Base-by-base conservation (phyloP, 2,113 vertebrate genomes). In the Heptranchias perlo region DNA sequence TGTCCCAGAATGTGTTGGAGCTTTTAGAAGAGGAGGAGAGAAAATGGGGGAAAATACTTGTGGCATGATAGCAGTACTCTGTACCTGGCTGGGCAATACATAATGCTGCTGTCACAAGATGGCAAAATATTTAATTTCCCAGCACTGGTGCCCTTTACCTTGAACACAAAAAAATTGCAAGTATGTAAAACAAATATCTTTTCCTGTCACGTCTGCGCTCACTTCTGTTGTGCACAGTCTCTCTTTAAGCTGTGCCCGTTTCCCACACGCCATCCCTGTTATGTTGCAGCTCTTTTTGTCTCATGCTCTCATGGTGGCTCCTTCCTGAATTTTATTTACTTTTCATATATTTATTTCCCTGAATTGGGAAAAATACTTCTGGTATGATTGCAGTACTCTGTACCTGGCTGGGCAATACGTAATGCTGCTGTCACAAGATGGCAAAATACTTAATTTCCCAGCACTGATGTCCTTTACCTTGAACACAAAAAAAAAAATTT, bases 261-360 rank as follows among this genome's bases (percentile, higher is more conserved):
- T n/a, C n/a, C n/a, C n/a, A n/a, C n/a, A n/a, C n/a, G n/a, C n/a
- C n/a, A n/a, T n/a, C n/a, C n/a, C n/a, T n/a, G n/a, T n/a, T n/a
- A n/a, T n/a, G n/a, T n/a, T n/a, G n/a, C n/a, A n/a, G n/a, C n/a
- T 6, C 58, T 58, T 58, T 58, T 10, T 58, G 35, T 2, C 76
- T 39, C 76, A 39, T 39, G 5, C 16, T 82, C 2, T 21, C 14
- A 96, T 96, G 39, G 52, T 91, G 35, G 14, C 2, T 62, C 11
- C 16, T 39, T 0, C 58, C 14, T 39, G 64, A 39, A 93, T 93
- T 62, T 62, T 64, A 39, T 62, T 39, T 93, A 13, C 21, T 69
- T 10, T 25, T 76, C 35, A 52, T 96, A 84, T 14, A 93, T 96
- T 25, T 16, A 14, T 96, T 96, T 96, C 10, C 78, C 96, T 96